Percentiles rank a stretch among this genome's conserved stretches.
Conservation (phyloP, 2,888 invertebrate species). For the Boloria selene region DNA sequence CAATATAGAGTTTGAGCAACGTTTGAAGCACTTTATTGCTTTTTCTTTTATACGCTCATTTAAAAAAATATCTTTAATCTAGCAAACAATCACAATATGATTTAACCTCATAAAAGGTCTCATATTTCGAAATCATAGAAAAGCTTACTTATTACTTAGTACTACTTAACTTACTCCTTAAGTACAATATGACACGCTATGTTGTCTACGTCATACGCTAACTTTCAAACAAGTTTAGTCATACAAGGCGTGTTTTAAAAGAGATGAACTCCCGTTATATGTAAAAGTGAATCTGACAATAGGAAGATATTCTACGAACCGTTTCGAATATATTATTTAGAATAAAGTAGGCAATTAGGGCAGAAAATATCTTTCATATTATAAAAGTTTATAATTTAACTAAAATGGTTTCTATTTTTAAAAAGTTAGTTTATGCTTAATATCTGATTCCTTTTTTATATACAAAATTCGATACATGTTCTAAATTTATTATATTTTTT, state of each 20-base stretch:
- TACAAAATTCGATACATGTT: too few species aligned
- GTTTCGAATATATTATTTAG: constrained; percentile 51
- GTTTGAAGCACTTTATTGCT: too few species aligned
- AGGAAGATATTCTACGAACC: constrained; percentile 50
- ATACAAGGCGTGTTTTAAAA: constrained; percentile 45
- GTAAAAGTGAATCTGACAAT: constrained; percentile 59
- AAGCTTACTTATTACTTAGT: not conserved
- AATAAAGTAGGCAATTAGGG: constrained; percentile 52
- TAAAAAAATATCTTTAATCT: too few species aligned
- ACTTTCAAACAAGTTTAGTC: constrained; percentile 24
- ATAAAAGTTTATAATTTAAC: not conserved
- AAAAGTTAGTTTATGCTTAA: too few species aligned
- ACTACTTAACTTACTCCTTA: too few species aligned
- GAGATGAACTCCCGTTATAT: constrained; percentile 61
- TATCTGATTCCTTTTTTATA: too few species aligned
- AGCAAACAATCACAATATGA: too few species aligned
- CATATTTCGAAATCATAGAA: too few species aligned
- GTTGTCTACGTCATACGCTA: not conserved
- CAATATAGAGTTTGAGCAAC: too few species aligned
- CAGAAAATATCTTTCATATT: constrained; percentile 39
- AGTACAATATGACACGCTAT: not conserved
- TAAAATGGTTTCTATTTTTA: too few species aligned
- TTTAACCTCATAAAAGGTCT: too few species aligned
- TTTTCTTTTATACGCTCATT: too few species aligned
- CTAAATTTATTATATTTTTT: not conserved